Evolutionary conservation across 2,797 vertebrate genomes (phyloP), one percentile per base, ranked within the genome.

Genomic region (Xenentodon cancila): DNA sequence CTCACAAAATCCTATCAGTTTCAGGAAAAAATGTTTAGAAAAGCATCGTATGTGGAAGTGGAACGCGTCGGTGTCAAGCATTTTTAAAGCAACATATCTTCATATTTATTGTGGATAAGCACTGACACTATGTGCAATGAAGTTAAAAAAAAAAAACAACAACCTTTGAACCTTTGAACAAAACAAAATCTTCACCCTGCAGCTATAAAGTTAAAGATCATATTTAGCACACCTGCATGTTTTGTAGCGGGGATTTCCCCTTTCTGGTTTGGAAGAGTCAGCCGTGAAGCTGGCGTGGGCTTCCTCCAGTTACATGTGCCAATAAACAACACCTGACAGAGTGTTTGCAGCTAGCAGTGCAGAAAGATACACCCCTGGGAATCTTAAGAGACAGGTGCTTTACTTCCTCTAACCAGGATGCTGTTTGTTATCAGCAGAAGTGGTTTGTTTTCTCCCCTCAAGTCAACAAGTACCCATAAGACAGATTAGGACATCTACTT

Each of bases 241-340:
- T 18, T 18, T n/a, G n/a, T 52, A 47, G 27, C 55, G 67, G 77
- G 72, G 79, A 52, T 78, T 81, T 89, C 80, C 81, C 76, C 50
- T 8, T 49, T 64, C 52, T 70, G 52, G 64, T 37, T 58, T 64
- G 44, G 53, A 75, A 71, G 54, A 75, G 58, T 67, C 48, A 64
- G 43, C 75, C 49, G 56, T 65, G 66, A 71, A 75, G 55, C 47
- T 71, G 47, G 45, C 42, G 67, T 45, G 32, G 63, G 69, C 49
- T 51, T 63, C 48, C 70, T 71, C 45, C 44, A 44, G 62, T 76
- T 43, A 69, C 56, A 61, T 21, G 2, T 74, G 77, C 66, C 71
- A 71, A 55, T 63, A 73, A 79, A 71, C 59, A 75, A 16, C 77
- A 79, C 59, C 64, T 77, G 49, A 73, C 56, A 50, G 43, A 47